phyloP scores from a whole-genome alignment of 2,113 vertebrate species.

The Chamaetylas fuelleborni region DNA sequence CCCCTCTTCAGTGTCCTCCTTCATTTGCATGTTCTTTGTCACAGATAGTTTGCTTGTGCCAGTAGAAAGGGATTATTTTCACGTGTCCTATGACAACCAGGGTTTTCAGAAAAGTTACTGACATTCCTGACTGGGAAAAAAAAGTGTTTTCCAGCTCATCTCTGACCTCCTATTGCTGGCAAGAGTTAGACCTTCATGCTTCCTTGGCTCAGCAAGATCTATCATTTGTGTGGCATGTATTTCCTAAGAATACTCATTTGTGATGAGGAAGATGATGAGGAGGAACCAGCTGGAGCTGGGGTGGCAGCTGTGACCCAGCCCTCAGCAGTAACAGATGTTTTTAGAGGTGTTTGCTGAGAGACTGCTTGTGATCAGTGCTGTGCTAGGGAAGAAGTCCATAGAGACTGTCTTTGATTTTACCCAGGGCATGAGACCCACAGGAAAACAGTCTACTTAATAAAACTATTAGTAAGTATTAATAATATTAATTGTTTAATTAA shows the following conservation, averaged over 20 bases:
- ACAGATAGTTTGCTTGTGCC: not conserved
- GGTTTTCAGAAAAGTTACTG: not conserved
- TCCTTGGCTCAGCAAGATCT: not conserved
- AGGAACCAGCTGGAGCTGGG: not conserved
- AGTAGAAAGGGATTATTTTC: not conserved
- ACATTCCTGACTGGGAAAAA: not conserved
- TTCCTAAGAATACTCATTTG: not conserved
- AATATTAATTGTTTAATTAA: not conserved
- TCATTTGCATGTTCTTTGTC: not conserved
- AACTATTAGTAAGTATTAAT: no score
- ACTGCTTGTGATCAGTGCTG: not conserved
- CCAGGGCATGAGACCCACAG: not conserved
- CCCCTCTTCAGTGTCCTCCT: not conserved
- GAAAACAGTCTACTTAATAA: not conserved
- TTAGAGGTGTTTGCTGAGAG: not conserved
- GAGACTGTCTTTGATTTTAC: not conserved
- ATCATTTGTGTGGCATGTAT: not conserved
- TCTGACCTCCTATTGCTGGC: not conserved
- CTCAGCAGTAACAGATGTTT: not conserved
- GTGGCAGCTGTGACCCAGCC: not conserved
- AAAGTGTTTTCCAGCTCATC: not conserved
- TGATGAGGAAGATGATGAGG: not conserved
- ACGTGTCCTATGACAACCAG: not conserved
- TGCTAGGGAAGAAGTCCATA: not conserved
- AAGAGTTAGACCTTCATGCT: not conserved